Evolutionary conservation across 2,113 vertebrate species (phyloP).

Genomic region (Osmerus mordax): DNA sequence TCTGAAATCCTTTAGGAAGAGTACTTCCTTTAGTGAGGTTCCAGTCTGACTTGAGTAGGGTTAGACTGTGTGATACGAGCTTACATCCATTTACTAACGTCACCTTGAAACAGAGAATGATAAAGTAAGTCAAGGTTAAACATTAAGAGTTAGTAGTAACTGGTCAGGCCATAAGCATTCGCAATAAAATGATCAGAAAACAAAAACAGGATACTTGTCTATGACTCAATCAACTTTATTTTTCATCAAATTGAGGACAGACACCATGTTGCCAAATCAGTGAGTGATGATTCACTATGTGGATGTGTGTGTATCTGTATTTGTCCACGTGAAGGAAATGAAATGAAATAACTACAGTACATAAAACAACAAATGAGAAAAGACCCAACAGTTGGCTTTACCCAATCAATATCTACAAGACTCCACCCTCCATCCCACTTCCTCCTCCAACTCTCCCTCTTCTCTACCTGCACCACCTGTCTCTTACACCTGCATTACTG

Average conservation of each 20-base stretch:
- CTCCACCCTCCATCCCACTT: too few species aligned
- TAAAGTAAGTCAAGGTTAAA: not conserved
- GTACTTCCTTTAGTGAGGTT: not conserved
- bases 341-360: not conserved
- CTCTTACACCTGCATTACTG: slow-evolving; percentile 86
- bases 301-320: not conserved
- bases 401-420: too few species aligned
- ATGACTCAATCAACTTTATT: not conserved
- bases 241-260: slow-evolving; percentile 10
- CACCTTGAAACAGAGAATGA: not conserved
- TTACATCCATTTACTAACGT: not conserved
- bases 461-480: too few species aligned
- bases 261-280: not conserved
- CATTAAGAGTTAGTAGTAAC: not conserved
- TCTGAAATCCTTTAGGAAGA: not conserved
- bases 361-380: not conserved
- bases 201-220: not conserved
- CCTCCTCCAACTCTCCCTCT: too few species aligned
- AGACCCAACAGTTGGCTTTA: not conserved
- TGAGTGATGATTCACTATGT: not conserved
- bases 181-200: not conserved
- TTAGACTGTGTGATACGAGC: not conserved
- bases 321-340: not conserved
- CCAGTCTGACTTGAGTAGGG: not conserved
- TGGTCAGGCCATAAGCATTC: too few species aligned